A percentile compares a stretch with the other conserved stretches of the same genome.
phyloP scores from a whole-genome alignment of 1,140 invertebrate species.

The Papilio helenus region DNA sequence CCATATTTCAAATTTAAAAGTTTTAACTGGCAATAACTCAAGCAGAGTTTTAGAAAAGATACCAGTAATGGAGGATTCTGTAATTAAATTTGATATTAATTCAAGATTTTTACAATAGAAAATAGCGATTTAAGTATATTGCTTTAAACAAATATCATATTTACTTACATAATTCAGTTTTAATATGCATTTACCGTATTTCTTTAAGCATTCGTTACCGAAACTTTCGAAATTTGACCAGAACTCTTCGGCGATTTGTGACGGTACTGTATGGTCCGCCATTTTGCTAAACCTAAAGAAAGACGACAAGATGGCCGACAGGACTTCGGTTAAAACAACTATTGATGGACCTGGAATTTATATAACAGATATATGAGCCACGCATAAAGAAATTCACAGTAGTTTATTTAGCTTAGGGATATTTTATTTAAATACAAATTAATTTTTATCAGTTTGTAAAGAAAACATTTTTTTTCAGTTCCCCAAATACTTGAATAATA shows the following conservation, averaged over 20 bases:
- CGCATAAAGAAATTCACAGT: background rate
- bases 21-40: slow-evolving; percentile 62
- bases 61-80: slow-evolving; percentile 61
- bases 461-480: no score
- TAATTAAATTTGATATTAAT: slow-evolving; percentile 43
- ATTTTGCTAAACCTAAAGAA: slow-evolving; percentile 68
- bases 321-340: slow-evolving; percentile 65
- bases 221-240: slow-evolving; percentile 63
- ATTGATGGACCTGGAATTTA: slow-evolving; percentile 69
- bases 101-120: no score
- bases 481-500: no score
- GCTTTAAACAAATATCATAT: background rate
- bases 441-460: no score
- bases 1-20: slow-evolving; percentile 73
- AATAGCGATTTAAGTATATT: no score
- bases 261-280: slow-evolving; percentile 74
- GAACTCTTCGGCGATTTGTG: slow-evolving; percentile 67
- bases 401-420: no score
- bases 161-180: slow-evolving; percentile 71
- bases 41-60: slow-evolving; percentile 65
- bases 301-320: slow-evolving; percentile 69
- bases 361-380: slow-evolving; percentile 20
- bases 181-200: slow-evolving; percentile 66
- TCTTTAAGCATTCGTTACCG: slow-evolving; percentile 64
- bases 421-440: no score